Percentiles rank a stretch among this genome's conserved stretches.
Evolutionary conservation across 2,113 vertebrate species (phyloP).

Genomic region (Equus quagga): DNA sequence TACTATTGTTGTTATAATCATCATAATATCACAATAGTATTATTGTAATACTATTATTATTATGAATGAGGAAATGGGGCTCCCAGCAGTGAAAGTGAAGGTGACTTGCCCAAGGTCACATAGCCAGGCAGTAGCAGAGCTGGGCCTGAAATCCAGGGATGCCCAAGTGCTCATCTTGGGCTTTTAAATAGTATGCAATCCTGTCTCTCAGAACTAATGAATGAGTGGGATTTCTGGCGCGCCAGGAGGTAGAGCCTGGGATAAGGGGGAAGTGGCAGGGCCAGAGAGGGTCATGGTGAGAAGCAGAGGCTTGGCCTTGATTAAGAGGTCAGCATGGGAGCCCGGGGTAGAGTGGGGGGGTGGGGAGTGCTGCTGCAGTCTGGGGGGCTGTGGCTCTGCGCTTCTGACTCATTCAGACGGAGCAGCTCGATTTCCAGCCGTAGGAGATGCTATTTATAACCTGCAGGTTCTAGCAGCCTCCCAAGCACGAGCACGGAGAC

Average conservation of each 20-base stretch:
- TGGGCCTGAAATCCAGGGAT: not conserved
- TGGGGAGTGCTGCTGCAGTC: not conserved
- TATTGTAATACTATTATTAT: not conserved
- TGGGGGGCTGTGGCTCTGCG: not conserved
- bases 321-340: not conserved
- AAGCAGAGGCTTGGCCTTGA: not conserved
- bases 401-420: conserved; percentile 63
- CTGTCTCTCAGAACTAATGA: not conserved
- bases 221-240: not conserved
- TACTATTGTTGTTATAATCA: not conserved
- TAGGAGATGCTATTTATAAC: conserved; percentile 77
- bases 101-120: not conserved
- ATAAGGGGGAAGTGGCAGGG: not conserved
- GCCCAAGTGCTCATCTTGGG: not conserved
- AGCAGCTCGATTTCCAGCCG: conserved; percentile 39
- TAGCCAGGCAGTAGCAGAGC: not conserved
- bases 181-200: not conserved
- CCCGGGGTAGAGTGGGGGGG: not conserved
- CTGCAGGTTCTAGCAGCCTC: conserved; percentile 60
- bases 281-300: not conserved
- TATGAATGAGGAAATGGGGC: not conserved
- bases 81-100: not conserved
- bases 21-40: not conserved
- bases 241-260: not conserved
- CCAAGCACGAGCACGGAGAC: not conserved